These are phyloP conservation scores for Apteryx owenii DNA, from an alignment of 2,113 vertebrate genomes.

Conservation along the genomic window DNA sequence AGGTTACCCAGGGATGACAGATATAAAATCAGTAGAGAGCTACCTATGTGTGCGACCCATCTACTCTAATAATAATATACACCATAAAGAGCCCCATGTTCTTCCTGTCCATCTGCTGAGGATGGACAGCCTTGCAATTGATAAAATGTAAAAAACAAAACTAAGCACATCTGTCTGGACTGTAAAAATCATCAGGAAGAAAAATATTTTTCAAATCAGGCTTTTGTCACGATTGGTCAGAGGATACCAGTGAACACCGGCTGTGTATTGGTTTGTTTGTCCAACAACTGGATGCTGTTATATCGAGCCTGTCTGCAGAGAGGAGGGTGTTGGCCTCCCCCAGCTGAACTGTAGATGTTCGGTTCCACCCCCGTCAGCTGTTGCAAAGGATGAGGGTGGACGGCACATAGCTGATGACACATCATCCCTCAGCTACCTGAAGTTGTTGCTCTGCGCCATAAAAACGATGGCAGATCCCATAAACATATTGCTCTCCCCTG, in stretches of 20 bases:
- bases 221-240: not conserved
- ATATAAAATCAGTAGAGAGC: not conserved
- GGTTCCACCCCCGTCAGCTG: not conserved
- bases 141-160: not conserved
- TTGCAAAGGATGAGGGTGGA: not conserved
- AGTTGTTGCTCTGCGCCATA: not conserved
- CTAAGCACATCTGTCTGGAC: not conserved
- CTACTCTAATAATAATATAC: not conserved
- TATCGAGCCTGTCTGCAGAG: not conserved
- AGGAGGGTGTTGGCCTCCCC: not conserved
- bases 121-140: not conserved
- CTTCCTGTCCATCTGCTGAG: slow-evolving; percentile 7
- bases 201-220: slow-evolving; percentile 19
- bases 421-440: not conserved
- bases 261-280: not conserved
- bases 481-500: not conserved
- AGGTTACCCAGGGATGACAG: not conserved
- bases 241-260: not conserved
- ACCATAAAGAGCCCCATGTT: not conserved
- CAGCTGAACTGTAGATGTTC: not conserved
- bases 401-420: not conserved
- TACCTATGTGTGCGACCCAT: not conserved
- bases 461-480: slow-evolving; percentile 35
- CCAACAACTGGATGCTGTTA: not conserved
- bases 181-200: not conserved